A percentile compares a stretch with the other conserved stretches of the same genome.
Conservation (phyloP, 2,888 invertebrate genomes). For the Melitaea athalia region DNA sequence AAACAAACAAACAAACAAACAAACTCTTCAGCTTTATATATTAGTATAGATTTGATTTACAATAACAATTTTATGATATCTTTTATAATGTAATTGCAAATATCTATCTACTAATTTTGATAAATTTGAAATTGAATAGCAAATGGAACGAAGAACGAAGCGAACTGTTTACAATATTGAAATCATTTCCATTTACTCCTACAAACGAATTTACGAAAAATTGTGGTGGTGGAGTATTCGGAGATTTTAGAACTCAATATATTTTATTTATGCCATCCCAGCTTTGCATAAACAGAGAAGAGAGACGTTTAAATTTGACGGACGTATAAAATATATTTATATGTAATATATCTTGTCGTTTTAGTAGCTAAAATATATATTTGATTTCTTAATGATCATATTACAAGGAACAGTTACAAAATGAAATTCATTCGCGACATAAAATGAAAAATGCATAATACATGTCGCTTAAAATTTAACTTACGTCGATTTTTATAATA, state of each 20-base stretch:
- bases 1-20: too few relatives aligned
- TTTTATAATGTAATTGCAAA: too few relatives aligned
- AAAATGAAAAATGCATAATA: too few relatives aligned
- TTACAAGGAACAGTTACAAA: too few relatives aligned
- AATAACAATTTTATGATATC: background rate
- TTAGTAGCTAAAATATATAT: background rate
- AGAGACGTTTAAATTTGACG: background rate
- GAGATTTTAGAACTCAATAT: constrained; percentile 10
- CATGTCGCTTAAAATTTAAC: too few relatives aligned
- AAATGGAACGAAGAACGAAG: background rate
- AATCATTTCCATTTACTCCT: background rate
- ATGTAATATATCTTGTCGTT: background rate
- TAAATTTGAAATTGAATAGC: too few relatives aligned
- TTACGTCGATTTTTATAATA: too few relatives aligned
- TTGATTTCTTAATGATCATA: too few relatives aligned
- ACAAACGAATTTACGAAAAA: background rate
- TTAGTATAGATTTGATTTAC: too few relatives aligned
- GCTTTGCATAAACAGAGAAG: constrained; percentile 1
- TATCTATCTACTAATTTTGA: too few relatives aligned
- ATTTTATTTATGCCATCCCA: constrained; percentile 14
- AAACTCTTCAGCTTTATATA: too few relatives aligned
- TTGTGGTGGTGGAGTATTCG: constrained; percentile 4
- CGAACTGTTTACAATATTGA: background rate
- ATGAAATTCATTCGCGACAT: too few relatives aligned
- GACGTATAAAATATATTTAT: background rate